These are phyloP conservation scores for Nephrotoma appendiculata DNA, from an alignment of 2,888 invertebrate species.

Conservation along the genomic window DNA sequence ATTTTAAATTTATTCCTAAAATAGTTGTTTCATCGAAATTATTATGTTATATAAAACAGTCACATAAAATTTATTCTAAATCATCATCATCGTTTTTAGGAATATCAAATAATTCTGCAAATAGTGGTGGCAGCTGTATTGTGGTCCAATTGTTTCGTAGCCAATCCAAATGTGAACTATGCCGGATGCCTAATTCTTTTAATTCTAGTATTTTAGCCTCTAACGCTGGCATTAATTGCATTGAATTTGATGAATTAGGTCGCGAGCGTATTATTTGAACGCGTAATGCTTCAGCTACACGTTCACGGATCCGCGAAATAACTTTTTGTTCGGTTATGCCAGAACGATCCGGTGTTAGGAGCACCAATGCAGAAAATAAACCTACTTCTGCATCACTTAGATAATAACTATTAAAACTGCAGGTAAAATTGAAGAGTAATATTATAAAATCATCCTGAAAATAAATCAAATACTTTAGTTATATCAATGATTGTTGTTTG, in stretches of 20 bases:
- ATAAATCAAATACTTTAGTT: constrained; percentile 7
- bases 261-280: constrained; percentile 46
- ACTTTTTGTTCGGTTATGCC: constrained; percentile 68
- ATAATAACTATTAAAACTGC: constrained; percentile 55
- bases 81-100: constrained; percentile 60
- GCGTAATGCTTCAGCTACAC: constrained; percentile 74
- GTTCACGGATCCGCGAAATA: constrained; percentile 65
- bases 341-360: constrained; percentile 65
- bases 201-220: constrained; percentile 59
- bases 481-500: background rate
- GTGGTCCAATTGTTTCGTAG: constrained; percentile 79
- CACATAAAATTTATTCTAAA: background rate
- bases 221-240: constrained; percentile 34
- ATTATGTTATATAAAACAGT: background rate
- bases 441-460: constrained; percentile 69
- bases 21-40: background rate
- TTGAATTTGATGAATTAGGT: constrained; percentile 27
- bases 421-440: constrained; percentile 68
- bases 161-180: constrained; percentile 77
- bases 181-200: constrained; percentile 64
- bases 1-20: background rate
- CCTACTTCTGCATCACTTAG: constrained; percentile 84
- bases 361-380: constrained; percentile 70
- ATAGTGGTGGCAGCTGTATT: constrained; percentile 76
- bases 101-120: constrained; percentile 95